phyloP scores from a whole-genome alignment of 2,797 vertebrate species.

The Sebastolobus altivelis region DNA sequence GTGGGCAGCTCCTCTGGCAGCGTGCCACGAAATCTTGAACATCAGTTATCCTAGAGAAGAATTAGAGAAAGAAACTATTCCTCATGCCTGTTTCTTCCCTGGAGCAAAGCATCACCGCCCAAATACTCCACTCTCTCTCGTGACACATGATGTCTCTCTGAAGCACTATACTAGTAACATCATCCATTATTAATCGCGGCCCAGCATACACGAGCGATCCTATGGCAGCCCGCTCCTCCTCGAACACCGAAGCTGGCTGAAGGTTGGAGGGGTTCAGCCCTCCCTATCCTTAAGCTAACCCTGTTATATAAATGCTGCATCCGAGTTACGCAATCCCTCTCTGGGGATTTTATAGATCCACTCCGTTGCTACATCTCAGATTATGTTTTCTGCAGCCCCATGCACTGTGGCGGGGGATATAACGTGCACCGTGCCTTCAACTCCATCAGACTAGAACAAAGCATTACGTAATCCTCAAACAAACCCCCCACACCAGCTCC shows the following conservation, averaged over 20 bases:
- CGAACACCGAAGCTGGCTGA: constrained; percentile 24
- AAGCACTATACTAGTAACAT: constrained; percentile 46
- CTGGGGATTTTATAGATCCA: constrained; percentile 82
- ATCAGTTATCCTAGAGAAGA: constrained; percentile 87
- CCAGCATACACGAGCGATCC: constrained; percentile 36
- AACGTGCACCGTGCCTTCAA: constrained; percentile 55
- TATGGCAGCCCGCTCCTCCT: constrained; percentile 41
- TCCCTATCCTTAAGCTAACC: constrained; percentile 68
- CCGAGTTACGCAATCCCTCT: constrained; percentile 80
- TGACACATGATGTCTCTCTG: constrained; percentile 45
- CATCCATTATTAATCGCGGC: constrained; percentile 70
- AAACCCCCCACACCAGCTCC: constrained; percentile 26
- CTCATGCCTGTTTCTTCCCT: not conserved
- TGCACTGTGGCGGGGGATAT: constrained; percentile 54
- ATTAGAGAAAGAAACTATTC: not conserved
- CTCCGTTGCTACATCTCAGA: constrained; percentile 75
- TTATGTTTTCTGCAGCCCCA: constrained; percentile 77
- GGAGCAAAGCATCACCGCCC: constrained; percentile 9
- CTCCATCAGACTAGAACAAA: constrained; percentile 63
- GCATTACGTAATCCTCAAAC: constrained; percentile 73
- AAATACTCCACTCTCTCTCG: constrained; percentile 29
- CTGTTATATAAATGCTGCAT: constrained; percentile 84
- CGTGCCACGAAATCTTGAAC: constrained; percentile 91
- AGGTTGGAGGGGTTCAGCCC: constrained; percentile 65
- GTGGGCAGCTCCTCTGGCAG: constrained; percentile 86